Base-by-base conservation (phyloP, 1,140 invertebrate genomes). In the Parasteatoda tepidariorum region DNA sequence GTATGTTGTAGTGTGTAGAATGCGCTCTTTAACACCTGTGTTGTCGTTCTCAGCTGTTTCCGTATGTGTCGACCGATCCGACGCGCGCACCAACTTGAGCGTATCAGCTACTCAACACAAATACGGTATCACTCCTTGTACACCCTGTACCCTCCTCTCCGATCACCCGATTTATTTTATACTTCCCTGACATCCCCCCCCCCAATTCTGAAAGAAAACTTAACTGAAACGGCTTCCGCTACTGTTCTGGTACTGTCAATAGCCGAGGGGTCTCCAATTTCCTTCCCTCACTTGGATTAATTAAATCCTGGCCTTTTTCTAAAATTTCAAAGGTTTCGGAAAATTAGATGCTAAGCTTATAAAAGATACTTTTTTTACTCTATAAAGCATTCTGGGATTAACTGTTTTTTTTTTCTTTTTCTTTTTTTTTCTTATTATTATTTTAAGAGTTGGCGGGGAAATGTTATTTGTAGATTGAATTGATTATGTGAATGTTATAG, bases 271-370 rank as follows among this genome's bases (percentile, higher is more conserved):
- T 38, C 64, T 5, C 13, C 64, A 9, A n/a, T 7, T n/a, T 18
- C 18, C 26, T 2, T 1, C 22, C 11, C 33, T 34, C 31, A 9
- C 57, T 59, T 0, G 64, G 75, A 68, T 67, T 61, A 79, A 68
- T 68, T 79, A 79, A 57, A 68, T 38, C 75, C 38, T 79, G 22
- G 57, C 33, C 38, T 48, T 9, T 48, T 34, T 7, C 18, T 5
- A 31, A 76, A 64, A 79, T 79, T 79, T 79, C 62, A 79, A 79
- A 79, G 75, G 75, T 67, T 79, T 79, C 75, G 26, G 64, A 79
- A 68, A 67, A 79, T 67, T 67, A 62, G 41, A 79, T 67, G 75
- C 64, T 64, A 54, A 73, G 48, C 70, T 48, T 11, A 41, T 48
- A n/a, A n/a, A n/a, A 38, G 64, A n/a, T n/a, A n/a, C n/a, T n/a